Conservation (phyloP, 1,140 invertebrate species). For the Aphelenchoides fujianensis region DNA sequence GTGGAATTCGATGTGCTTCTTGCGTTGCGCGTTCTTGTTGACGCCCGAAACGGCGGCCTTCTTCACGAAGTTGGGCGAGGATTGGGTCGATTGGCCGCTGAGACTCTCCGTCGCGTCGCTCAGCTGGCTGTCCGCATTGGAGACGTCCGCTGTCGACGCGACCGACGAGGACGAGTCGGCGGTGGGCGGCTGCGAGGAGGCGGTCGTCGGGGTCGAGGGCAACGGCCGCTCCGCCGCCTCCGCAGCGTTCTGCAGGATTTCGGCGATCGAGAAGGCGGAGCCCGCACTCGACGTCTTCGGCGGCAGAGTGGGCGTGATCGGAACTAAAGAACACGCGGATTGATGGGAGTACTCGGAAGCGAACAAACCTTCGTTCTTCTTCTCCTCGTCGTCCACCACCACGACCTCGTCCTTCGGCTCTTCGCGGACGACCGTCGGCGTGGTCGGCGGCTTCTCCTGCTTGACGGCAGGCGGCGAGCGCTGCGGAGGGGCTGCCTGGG, state of each 20-base stretch:
- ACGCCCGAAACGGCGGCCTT: not conserved
- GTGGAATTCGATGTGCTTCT: constrained; percentile 2
- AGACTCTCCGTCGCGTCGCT: not conserved
- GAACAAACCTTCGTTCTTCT: constrained; percentile 1
- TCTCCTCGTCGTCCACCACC: not conserved
- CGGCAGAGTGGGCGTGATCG: not conserved
- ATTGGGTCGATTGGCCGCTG: not conserved
- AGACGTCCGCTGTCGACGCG: not conserved
- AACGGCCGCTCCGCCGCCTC: not conserved
- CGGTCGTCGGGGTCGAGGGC: not conserved
- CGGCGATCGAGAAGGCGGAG: constrained; percentile 3
- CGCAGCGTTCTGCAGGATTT: not conserved
- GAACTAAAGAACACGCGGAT: not conserved
- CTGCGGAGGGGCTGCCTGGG: not conserved
- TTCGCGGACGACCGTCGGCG: not conserved
- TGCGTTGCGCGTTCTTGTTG: not conserved
- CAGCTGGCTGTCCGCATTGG: not conserved
- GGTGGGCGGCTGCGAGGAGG: not conserved
- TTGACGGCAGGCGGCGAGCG: not conserved
- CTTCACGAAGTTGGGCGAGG: not conserved
- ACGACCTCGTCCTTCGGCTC: not conserved
- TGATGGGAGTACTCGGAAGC: not conserved
- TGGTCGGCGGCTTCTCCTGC: not conserved
- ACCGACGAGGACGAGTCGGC: not conserved
- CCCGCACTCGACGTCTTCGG: not conserved